phyloP scores from a whole-genome alignment of 2,797 vertebrate genomes.

The Ptychadena robeensis region DNA sequence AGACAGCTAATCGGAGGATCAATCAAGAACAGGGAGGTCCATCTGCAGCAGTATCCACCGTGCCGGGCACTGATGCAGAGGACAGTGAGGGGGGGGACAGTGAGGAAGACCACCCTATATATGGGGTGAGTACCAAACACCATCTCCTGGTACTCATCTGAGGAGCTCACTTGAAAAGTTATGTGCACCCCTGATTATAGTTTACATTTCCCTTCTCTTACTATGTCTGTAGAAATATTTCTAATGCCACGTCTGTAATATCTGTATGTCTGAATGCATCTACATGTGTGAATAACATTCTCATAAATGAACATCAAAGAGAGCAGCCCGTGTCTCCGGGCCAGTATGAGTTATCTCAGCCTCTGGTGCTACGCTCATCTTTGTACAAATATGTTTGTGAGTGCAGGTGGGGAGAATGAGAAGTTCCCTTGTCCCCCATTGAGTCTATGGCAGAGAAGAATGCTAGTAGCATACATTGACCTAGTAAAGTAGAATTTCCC shows the following conservation, averaged over 20 bases:
- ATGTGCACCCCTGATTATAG: too few species aligned
- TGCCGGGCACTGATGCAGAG: too few species aligned
- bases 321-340: slow-evolving; percentile 22
- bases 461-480: slow-evolving; percentile 31
- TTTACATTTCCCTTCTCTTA: background rate
- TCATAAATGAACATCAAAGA: slow-evolving; percentile 49
- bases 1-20: too few species aligned
- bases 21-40: too few species aligned
- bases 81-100: too few species aligned
- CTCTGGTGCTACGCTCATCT: slow-evolving; percentile 30
- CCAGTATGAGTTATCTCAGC: slow-evolving; percentile 39
- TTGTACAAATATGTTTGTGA: slow-evolving; percentile 27
- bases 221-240: background rate
- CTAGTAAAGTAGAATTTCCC: slow-evolving; percentile 37
- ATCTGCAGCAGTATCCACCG: too few species aligned
- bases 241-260: slow-evolving; percentile 25
- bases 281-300: slow-evolving; percentile 24
- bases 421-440: slow-evolving; percentile 33
- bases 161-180: too few species aligned
- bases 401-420: slow-evolving; percentile 45
- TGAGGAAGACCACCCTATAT: too few species aligned
- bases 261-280: slow-evolving; percentile 1
- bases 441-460: slow-evolving; percentile 36
- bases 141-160: too few species aligned
- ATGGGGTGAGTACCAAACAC: too few species aligned